Percentiles rank a stretch among this genome's conserved stretches.
These are phyloP conservation scores for Dryadula phaetusa DNA, from an alignment of 2,888 invertebrate genomes.

Conservation along the genomic window DNA sequence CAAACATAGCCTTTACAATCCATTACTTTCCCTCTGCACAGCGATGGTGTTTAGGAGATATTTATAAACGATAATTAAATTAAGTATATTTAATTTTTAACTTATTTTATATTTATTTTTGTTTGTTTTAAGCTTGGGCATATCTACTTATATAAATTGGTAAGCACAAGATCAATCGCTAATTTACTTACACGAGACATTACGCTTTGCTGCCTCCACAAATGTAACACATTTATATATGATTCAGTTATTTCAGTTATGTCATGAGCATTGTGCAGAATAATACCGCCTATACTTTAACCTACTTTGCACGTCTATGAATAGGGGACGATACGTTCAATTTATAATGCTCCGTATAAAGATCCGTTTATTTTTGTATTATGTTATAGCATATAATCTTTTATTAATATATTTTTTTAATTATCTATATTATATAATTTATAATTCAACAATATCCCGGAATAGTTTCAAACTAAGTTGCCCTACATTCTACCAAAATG, in stretches of 20 bases:
- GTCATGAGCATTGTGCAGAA: not conserved
- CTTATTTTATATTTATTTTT: not conserved
- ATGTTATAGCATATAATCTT: too few relatives aligned
- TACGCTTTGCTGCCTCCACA: conserved; percentile 1
- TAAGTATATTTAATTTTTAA: not conserved
- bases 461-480: not conserved
- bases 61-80: not conserved
- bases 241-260: conserved; percentile 3
- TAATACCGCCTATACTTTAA: conserved; percentile 5
- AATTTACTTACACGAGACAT: conserved; percentile 1
- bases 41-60: too few relatives aligned
- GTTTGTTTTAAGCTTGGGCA: not conserved
- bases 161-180: not conserved
- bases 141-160: not conserved
- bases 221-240: not conserved
- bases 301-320: conserved; percentile 13
- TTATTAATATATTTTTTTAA: not conserved
- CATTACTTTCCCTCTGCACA: too few relatives aligned
- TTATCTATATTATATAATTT: not conserved
- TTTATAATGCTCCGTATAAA: not conserved
- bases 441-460: not conserved
- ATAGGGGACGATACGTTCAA: not conserved
- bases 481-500: conserved; percentile 13
- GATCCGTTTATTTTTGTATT: not conserved
- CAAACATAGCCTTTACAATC: too few relatives aligned